A percentile compares a stretch with the other conserved stretches of the same genome.
These are phyloP conservation scores for Quiscalus mexicanus DNA, from an alignment of 2,113 vertebrate genomes.

Conservation along the genomic window DNA sequence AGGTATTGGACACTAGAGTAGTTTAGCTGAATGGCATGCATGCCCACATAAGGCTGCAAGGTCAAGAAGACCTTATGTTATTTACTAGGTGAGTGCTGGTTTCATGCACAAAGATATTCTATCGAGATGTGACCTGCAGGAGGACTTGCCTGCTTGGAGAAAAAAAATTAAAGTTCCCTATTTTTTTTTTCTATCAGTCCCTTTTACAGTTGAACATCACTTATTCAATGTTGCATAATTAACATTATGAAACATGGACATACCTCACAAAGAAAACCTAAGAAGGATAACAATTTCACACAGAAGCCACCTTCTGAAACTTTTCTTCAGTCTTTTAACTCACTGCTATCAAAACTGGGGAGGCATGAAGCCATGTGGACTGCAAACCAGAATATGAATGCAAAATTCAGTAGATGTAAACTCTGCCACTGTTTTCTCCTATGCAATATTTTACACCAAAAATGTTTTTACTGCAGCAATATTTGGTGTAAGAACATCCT, in stretches of 20 bases:
- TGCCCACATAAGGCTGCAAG: neutral
- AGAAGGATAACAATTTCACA: neutral
- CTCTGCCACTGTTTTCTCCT: neutral
- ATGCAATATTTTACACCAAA: neutral
- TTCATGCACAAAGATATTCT: neutral
- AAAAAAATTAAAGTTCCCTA: neutral
- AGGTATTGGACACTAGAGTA: conserved; percentile 3
- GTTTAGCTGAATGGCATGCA: neutral
- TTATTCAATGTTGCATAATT: neutral
- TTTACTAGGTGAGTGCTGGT: neutral
- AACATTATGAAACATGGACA: neutral
- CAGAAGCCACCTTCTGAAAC: neutral
- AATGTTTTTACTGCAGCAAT: neutral
- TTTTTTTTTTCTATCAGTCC: neutral
- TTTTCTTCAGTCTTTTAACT: neutral
- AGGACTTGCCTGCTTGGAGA: neutral
- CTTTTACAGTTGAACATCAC: neutral
- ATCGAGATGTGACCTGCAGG: neutral
- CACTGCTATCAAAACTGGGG: neutral
- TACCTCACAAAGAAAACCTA: neutral
- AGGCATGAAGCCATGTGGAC: neutral
- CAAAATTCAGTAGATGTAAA: neutral
- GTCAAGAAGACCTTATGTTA: neutral
- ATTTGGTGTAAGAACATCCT: neutral
- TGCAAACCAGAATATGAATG: neutral